These are phyloP conservation scores for Leptopilina myrica DNA, from an alignment of 2,888 invertebrate genomes.

Conservation along the genomic window DNA sequence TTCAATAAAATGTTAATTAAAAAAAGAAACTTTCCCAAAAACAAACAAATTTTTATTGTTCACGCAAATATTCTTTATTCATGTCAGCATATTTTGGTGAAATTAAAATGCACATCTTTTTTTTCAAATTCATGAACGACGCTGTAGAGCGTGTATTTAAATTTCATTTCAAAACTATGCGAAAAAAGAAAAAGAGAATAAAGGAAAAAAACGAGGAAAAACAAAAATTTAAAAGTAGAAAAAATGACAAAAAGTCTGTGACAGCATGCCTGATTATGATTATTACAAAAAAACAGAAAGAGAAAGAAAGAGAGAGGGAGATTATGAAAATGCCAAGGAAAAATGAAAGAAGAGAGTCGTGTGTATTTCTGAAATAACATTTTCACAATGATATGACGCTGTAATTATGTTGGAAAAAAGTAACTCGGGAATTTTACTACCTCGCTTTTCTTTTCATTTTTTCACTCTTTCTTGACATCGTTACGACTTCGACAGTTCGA, in stretches of 20 bases:
- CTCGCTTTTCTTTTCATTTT: constrained; percentile 36
- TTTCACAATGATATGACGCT: constrained; percentile 54
- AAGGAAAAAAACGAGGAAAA: constrained; percentile 6
- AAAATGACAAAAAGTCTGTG: constrained; percentile 21
- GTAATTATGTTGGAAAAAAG: constrained; percentile 53
- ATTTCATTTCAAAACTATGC: constrained; percentile 34
- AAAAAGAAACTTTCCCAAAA: not conserved
- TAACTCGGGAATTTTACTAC: constrained; percentile 46
- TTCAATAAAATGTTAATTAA: not conserved
- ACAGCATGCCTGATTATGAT: constrained; percentile 40
- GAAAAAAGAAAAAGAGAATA: constrained; percentile 12
- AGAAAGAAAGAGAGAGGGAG: no score
- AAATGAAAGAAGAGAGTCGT: constrained; percentile 13
- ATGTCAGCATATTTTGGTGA: not conserved
- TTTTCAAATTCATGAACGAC: constrained; percentile 43
- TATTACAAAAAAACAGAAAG: not conserved
- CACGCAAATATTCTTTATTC: not conserved
- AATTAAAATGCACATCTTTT: not conserved
- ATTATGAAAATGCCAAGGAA: not conserved
- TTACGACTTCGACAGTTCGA: constrained; percentile 50
- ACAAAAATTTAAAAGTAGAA: no score
- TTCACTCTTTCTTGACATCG: constrained; percentile 11
- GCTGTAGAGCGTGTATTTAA: constrained; percentile 32
- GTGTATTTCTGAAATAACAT: constrained; percentile 51
- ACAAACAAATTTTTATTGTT: not conserved